phyloP scores from a whole-genome alignment of 2,888 invertebrate genomes.

The Agonopterix heracliana region DNA sequence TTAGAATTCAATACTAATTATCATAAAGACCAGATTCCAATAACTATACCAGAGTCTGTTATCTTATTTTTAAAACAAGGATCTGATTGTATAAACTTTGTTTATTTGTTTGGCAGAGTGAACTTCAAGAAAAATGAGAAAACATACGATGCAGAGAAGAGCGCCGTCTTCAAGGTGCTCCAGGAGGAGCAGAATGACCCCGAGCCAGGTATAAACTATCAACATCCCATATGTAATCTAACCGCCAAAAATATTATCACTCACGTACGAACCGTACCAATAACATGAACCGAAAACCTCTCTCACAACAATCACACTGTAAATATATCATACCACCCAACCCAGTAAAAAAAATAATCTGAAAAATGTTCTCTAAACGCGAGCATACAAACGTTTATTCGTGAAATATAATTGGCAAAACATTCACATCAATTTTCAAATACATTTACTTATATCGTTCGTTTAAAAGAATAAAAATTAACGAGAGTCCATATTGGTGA shows the following conservation, averaged over 20 bases:
- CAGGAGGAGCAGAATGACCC: conserved; percentile 92
- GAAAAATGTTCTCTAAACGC: no score
- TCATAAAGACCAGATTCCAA: no score
- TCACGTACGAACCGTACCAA: background rate
- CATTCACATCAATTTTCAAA: no score
- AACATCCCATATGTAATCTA: background rate
- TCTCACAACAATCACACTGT: conserved; percentile 7
- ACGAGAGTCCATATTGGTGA: no score
- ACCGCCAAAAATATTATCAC: background rate
- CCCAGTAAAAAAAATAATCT: background rate
- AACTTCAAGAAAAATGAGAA: conserved; percentile 98
- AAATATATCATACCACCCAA: conserved; percentile 7
- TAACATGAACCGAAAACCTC: conserved; percentile 1
- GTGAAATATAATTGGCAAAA: no score
- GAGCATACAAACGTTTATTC: no score
- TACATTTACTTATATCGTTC: no score
- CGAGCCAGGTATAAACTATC: conserved; percentile 79
- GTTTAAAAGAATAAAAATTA: no score
- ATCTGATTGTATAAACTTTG: no score
- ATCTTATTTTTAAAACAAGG: no score
- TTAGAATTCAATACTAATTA: no score
- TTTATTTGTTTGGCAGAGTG: conserved; percentile 77
- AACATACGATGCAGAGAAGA: conserved; percentile 89
- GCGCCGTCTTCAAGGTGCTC: conserved; percentile 93
- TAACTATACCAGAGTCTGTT: no score